Evolutionary conservation across 2,888 invertebrate genomes (phyloP).

Genomic region (Phyllotreta striolata): DNA sequence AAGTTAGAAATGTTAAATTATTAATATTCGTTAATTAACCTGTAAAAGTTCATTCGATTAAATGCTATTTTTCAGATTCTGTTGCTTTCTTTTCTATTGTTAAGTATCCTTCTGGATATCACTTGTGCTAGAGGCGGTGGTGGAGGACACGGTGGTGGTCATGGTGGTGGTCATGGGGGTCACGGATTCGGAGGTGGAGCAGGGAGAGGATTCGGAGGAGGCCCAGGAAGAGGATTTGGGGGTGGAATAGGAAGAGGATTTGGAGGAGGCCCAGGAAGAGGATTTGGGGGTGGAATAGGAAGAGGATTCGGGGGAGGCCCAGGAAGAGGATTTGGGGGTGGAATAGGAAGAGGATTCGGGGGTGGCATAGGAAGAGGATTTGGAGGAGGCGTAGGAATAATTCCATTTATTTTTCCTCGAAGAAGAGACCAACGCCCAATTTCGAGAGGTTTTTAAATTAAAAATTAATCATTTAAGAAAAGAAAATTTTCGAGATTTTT

Average conservation of each 20-base stretch:
- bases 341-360: conserved; percentile 4
- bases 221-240: neutral
- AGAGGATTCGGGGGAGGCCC: conserved; percentile 5
- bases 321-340: conserved; percentile 2
- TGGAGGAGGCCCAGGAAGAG: conserved; percentile 11
- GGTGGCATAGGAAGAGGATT: conserved; percentile 16
- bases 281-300: conserved; percentile 7
- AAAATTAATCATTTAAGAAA: no score
- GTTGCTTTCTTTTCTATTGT: no score
- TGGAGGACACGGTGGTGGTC: neutral
- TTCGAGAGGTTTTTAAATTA: no score
- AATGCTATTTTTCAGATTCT: no score
- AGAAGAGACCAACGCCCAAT: neutral
- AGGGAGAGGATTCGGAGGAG: neutral
- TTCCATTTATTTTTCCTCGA: neutral
- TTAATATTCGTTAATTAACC: no score
- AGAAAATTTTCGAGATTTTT: no score
- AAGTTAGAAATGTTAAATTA: neutral
- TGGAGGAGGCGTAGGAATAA: conserved; percentile 9
- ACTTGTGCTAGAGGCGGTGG: neutral
- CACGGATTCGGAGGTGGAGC: neutral
- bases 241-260: conserved; percentile 11
- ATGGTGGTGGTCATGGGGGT: neutral
- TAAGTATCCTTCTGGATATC: no score
- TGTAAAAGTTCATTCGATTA: no score